Percentiles rank a stretch among this genome's conserved stretches.
These are phyloP conservation scores for Tretioscincus oriximinensis DNA, from an alignment of 2,113 vertebrate species.

Conservation along the genomic window DNA sequence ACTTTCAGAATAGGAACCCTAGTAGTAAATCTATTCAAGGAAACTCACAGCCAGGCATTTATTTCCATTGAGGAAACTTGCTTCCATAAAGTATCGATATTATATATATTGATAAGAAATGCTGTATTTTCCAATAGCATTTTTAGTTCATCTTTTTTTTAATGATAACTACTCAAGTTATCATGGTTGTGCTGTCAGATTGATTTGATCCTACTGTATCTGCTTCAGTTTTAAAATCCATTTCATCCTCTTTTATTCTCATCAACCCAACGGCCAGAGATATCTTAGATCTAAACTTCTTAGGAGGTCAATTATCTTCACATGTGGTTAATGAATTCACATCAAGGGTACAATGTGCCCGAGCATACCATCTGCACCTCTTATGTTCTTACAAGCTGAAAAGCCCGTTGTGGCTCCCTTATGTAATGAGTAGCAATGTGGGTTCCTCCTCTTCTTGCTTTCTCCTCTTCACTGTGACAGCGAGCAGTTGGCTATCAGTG, in stretches of 20 bases:
- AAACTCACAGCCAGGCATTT: conserved; percentile 45
- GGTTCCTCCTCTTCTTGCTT: too few species aligned
- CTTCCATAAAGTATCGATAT: conserved; percentile 11
- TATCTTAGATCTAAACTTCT: conserved; percentile 51
- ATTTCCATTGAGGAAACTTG: conserved; percentile 46
- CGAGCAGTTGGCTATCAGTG: too few species aligned
- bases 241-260: conserved; percentile 42
- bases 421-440: too few species aligned
- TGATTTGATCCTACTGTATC: conserved; percentile 21
- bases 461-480: too few species aligned
- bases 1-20: conserved; percentile 40
- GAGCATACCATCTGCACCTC: too few species aligned
- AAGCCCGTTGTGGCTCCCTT: too few species aligned
- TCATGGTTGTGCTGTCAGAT: conserved; percentile 18
- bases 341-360: too few species aligned
- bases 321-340: conserved; percentile 32
- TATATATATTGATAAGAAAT: conserved; percentile 40
- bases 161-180: conserved; percentile 38
- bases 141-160: conserved; percentile 52
- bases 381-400: too few species aligned
- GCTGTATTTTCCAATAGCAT: conserved; percentile 41
- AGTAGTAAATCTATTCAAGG: conserved; percentile 53
- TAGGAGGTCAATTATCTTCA: conserved; percentile 57
- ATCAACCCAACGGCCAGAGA: conserved; percentile 49
- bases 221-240: conserved; percentile 45